These are phyloP conservation scores for Ichneumoninae sp. DNA, from an alignment of 2,888 invertebrate genomes.

Conservation along the genomic window DNA sequence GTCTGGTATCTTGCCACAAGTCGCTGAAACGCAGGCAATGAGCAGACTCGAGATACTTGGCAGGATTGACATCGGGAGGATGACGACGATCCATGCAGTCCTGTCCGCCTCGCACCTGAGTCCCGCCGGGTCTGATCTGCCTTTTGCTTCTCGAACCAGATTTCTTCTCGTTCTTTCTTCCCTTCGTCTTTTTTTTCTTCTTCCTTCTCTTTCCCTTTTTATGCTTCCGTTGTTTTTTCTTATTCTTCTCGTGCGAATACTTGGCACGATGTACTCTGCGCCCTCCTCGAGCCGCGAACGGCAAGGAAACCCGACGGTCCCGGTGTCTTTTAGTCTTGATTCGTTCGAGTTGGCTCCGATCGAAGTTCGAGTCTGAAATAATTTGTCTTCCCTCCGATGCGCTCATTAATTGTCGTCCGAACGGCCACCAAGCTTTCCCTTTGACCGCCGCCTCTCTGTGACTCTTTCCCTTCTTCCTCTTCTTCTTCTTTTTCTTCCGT, in stretches of 20 bases:
- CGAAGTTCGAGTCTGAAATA: slow-evolving; percentile 41
- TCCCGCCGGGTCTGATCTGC: slow-evolving; percentile 68
- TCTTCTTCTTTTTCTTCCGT: slow-evolving; percentile 45
- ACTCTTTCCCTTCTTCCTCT: slow-evolving; percentile 44
- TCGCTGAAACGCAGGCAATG: slow-evolving; percentile 86
- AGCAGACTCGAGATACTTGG: slow-evolving; percentile 84
- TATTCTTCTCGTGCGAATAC: slow-evolving; percentile 34
- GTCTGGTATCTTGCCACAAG: slow-evolving; percentile 81
- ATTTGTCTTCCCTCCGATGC: slow-evolving; percentile 30
- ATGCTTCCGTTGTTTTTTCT: slow-evolving; percentile 57
- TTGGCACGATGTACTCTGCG: slow-evolving; percentile 50
- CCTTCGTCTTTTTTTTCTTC: slow-evolving; percentile 57
- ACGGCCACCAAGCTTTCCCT: slow-evolving; percentile 64
- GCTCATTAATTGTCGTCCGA: slow-evolving; percentile 62
- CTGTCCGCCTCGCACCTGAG: slow-evolving; percentile 85
- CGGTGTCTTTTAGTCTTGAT: slow-evolving; percentile 1
- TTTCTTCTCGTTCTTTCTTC: slow-evolving; percentile 34
- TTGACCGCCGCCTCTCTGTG: slow-evolving; percentile 1
- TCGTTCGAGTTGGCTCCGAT: slow-evolving; percentile 21
- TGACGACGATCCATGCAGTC: slow-evolving; percentile 83
- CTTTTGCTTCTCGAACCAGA: slow-evolving; percentile 59
- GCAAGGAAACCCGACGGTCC: slow-evolving; percentile 8
- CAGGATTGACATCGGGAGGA: slow-evolving; percentile 81
- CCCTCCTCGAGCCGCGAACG: slow-evolving; percentile 46
- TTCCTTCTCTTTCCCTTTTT: slow-evolving; percentile 57